Evolutionary conservation across 2,113 vertebrate species (phyloP).

Genomic region (Noturus placidus): DNA sequence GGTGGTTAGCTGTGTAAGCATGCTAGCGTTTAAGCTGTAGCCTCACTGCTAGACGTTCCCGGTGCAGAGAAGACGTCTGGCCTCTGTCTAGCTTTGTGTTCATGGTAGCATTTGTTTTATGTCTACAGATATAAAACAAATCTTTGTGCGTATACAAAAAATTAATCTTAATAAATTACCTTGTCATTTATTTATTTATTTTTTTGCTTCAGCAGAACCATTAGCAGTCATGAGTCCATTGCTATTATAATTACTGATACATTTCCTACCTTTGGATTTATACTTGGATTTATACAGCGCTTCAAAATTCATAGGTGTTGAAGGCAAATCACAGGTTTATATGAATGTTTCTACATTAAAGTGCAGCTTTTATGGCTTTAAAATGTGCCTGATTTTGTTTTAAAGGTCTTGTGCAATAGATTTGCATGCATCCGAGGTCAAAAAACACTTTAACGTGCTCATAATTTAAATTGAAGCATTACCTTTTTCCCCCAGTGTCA

Average conservation of each 20-base stretch:
- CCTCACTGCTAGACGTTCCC: background rate
- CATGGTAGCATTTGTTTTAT: conserved; percentile 3
- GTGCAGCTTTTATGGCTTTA: no score
- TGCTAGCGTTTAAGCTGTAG: background rate
- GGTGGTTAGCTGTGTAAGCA: background rate
- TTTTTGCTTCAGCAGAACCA: conserved; percentile 4
- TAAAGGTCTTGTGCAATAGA: no score
- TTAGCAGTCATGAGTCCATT: background rate
- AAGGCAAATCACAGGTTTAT: background rate
- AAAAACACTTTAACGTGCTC: no score
- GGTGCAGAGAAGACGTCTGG: conserved; percentile 7
- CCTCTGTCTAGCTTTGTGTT: background rate
- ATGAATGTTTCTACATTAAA: background rate
- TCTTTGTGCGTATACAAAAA: background rate
- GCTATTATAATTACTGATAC: conserved; percentile 4
- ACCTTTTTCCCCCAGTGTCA: no score
- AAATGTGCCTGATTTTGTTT: no score
- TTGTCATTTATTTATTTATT: background rate
- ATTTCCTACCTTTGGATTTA: background rate
- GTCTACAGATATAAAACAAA: background rate
- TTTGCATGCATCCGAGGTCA: no score
- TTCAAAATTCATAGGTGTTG: background rate
- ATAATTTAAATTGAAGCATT: no score
- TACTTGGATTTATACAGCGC: no score
- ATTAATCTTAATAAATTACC: conserved; percentile 3